Conservation (phyloP, 2,797 vertebrate species). For the Distichodus sexfasciatus region DNA sequence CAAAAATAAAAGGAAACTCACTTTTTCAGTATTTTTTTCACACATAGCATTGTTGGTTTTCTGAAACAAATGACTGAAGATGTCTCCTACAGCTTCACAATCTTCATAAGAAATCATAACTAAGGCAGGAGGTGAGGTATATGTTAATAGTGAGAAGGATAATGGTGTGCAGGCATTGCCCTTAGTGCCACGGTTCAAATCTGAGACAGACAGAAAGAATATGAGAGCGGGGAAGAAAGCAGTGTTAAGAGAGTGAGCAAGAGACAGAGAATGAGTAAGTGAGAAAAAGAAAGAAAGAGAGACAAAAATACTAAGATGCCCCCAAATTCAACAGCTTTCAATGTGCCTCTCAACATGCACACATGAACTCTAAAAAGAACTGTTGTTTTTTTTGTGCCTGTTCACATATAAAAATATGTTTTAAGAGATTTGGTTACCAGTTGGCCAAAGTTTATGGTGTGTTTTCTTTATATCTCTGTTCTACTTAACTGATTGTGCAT, state of each 20-base stretch:
- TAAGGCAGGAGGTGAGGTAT: slow-evolving; percentile 85
- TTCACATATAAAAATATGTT: not conserved
- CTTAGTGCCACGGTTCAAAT: slow-evolving; percentile 62
- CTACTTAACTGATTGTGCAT: not conserved
- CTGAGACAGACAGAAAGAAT: slow-evolving; percentile 47
- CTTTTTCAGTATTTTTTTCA: slow-evolving; percentile 64
- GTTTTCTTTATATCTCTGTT: not conserved
- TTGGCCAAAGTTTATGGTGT: not conserved
- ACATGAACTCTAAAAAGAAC: not conserved
- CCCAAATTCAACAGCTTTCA: slow-evolving; percentile 4
- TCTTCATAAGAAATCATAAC: slow-evolving; percentile 75
- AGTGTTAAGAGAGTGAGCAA: slow-evolving; percentile 20
- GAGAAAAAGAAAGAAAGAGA: not conserved
- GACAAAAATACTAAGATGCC: slow-evolving; percentile 28
- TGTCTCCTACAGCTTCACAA: slow-evolving; percentile 76
- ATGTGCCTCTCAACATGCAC: not conserved
- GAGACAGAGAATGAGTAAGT: not conserved
- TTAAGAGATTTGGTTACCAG: not conserved
- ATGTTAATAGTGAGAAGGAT: slow-evolving; percentile 68
- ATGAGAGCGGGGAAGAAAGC: too few species aligned
- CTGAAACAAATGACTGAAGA: slow-evolving; percentile 75
- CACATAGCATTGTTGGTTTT: slow-evolving; percentile 70
- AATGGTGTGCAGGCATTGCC: slow-evolving; percentile 66
- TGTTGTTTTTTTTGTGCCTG: not conserved
- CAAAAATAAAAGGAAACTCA: slow-evolving; percentile 79